Percentiles rank a stretch among this genome's conserved stretches.
phyloP scores from a whole-genome alignment of 2,113 vertebrate species.

The Danionella cerebrum region DNA sequence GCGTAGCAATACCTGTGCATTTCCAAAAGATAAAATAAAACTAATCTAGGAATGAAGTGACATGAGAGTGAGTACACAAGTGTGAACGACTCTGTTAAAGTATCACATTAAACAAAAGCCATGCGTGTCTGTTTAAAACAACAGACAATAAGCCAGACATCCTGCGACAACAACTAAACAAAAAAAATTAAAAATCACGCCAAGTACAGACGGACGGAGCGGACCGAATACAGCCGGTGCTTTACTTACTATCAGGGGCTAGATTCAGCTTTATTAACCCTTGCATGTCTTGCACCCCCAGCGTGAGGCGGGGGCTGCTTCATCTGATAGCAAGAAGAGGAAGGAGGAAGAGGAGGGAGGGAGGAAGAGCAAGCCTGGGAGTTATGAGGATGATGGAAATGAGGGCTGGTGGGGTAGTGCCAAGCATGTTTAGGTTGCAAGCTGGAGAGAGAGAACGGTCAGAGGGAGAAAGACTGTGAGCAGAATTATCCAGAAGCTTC shows the following conservation, averaged over 20 bases:
- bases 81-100: background rate
- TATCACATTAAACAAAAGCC: constrained; percentile 41
- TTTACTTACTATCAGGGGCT: constrained; percentile 72
- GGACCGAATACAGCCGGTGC: constrained; percentile 42
- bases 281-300: constrained; percentile 60
- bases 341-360: constrained; percentile 36
- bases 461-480: constrained; percentile 6
- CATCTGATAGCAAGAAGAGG: constrained; percentile 45
- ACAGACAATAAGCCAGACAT: constrained; percentile 36
- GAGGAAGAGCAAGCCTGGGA: constrained; percentile 55
- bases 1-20: background rate
- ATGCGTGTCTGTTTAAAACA: constrained; percentile 52
- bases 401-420: constrained; percentile 41
- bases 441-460: constrained; percentile 51
- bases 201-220: constrained; percentile 36
- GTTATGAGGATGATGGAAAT: constrained; percentile 39
- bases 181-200: constrained; percentile 27
- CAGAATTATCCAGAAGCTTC: background rate
- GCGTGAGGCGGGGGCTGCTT: constrained; percentile 53
- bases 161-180: constrained; percentile 26
- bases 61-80: background rate
- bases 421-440: constrained; percentile 48
- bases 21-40: background rate
- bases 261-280: constrained; percentile 62
- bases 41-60: background rate